Evolutionary conservation across 2,797 vertebrate species (phyloP), one percentile per base, ranked within the genome.

Genomic region (Coilia nasus): DNA sequence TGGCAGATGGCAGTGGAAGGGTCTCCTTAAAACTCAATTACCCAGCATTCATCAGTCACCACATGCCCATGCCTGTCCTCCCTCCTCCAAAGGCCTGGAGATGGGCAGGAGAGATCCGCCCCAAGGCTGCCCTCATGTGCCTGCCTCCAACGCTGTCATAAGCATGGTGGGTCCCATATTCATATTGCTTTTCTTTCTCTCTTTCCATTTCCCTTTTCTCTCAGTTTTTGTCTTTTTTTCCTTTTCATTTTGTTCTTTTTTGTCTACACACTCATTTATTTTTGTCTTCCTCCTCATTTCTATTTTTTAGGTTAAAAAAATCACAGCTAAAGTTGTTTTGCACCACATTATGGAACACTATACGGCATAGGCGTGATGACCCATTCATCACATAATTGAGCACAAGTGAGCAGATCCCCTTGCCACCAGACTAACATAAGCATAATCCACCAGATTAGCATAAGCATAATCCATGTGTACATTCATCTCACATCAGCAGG

Each of bases 31-130:
- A 57, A 81, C 15, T 80, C 83, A 31, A 84, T 28, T 83, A 80
- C 82, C 82, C 67, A 83, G 44, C 50, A 82, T 84, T 56, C 67
- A 80, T 84, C 83, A 80, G 25, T 84, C 67, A 59, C 47, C 2
- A 57, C 67, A 75, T 75, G 67, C 28, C 67, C 67, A 28, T 6
- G 67, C 67, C 67, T 75, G 67, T 75, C 67, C 67, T 75, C 67
- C 67, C 28, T 41, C 67, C 67, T 67, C 62, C 28, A 31, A 28
- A 75, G 67, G 67, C 67, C 67, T 75, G 67, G 3, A 19, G 67
- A 75, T 75, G 28, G 67, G 67, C 67, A 75, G 67, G 67, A 28
- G 5, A 75, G 67, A 17, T 75, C 67, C 67, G 67, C 67, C 67
- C 28, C 28, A 3, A 75, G 28, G 31, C 67, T 75, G 67, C 67